Evolutionary conservation across 2,888 invertebrate genomes (phyloP), one percentile per base, ranked within the genome.

Genomic region (Drosophila putrida): DNA sequence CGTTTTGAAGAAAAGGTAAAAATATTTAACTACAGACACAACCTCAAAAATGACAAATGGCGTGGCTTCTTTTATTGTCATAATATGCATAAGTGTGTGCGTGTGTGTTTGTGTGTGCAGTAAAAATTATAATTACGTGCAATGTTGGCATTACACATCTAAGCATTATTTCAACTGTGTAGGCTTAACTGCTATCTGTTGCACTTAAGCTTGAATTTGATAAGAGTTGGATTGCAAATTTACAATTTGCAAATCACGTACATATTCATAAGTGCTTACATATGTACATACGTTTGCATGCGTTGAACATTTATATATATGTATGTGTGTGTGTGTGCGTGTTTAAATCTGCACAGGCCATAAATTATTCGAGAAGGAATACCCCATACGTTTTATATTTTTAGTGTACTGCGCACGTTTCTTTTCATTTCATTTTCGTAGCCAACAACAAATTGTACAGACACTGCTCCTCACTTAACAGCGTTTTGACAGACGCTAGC

Each of bases 41-140:
- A 82, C 81, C 81, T 82, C 86, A 82, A 85, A 85, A 62, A 41
- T 55, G 44, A 49, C 55, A 62, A 80, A 63, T 86, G 81, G 82
- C 82, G 82, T 82, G 82, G 84, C 81, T 78, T 68, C 81, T 78
- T 74, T 57, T 28, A 58, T 71, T 58, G 44, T 67, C 47, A 38
- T 36, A 57, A 57, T 13, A 20, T 28, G 4, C 27, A 38, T 46
- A 28, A 27, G 36, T 49, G 51, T 38, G 58, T 50, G 13, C 38
- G 28, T 49, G 28, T 54, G 51, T 55, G 28, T 53, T 39, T 61
- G 63, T 61, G 68, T 78, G 61, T 71, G 58, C 27, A 71, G 51
- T 74, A 68, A 58, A 69, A 70, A 73, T 57, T 68, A 50, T 58
- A 77, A 83, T 78, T 77, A 78, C 71, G 75, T 78, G 75, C 76